These are phyloP conservation scores for Epinephelus awoara DNA, from an alignment of 2,797 vertebrate species.

Conservation along the genomic window DNA sequence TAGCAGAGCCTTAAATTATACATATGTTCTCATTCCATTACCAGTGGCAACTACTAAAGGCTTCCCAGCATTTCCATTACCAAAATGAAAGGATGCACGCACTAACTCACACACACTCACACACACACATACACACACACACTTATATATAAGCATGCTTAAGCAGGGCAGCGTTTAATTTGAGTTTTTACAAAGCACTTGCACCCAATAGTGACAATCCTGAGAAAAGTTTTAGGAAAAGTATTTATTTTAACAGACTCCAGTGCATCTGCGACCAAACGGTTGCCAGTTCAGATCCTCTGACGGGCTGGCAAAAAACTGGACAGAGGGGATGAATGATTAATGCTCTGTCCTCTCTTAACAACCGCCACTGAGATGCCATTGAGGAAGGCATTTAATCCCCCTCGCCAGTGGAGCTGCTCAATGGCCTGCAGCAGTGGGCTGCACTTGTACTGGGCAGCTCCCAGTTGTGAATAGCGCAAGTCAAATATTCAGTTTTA, in stretches of 20 bases:
- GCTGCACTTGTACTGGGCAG: slow-evolving; percentile 21
- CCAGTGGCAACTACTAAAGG: slow-evolving; percentile 78
- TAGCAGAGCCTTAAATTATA: slow-evolving; percentile 82
- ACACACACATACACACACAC: neutral
- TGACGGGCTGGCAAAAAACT: slow-evolving; percentile 46
- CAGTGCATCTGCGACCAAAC: slow-evolving; percentile 52
- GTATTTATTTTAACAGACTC: slow-evolving; percentile 33
- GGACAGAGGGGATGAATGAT: slow-evolving; percentile 58
- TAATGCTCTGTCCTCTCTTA: slow-evolving; percentile 54
- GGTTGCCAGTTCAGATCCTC: slow-evolving; percentile 54
- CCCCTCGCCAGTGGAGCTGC: slow-evolving; percentile 32
- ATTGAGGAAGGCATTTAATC: slow-evolving; percentile 60
- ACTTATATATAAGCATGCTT: neutral
- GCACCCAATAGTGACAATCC: slow-evolving; percentile 13
- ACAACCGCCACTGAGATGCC: slow-evolving; percentile 62
- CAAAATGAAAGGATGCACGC: slow-evolving; percentile 73
- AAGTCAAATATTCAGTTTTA: slow-evolving; percentile 13
- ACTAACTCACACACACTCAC: slow-evolving; percentile 2
- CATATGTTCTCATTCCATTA: slow-evolving; percentile 85
- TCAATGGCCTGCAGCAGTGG: slow-evolving; percentile 36
- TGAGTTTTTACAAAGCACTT: slow-evolving; percentile 11
- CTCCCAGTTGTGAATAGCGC: slow-evolving; percentile 34
- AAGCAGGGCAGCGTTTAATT: slow-evolving; percentile 9
- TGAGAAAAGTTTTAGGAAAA: slow-evolving; percentile 3
- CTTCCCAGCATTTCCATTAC: slow-evolving; percentile 83